Percentiles rank a stretch among this genome's conserved stretches.
These are phyloP conservation scores for Lasioglossum pauxillum DNA, from an alignment of 2,888 invertebrate genomes.

Conservation along the genomic window DNA sequence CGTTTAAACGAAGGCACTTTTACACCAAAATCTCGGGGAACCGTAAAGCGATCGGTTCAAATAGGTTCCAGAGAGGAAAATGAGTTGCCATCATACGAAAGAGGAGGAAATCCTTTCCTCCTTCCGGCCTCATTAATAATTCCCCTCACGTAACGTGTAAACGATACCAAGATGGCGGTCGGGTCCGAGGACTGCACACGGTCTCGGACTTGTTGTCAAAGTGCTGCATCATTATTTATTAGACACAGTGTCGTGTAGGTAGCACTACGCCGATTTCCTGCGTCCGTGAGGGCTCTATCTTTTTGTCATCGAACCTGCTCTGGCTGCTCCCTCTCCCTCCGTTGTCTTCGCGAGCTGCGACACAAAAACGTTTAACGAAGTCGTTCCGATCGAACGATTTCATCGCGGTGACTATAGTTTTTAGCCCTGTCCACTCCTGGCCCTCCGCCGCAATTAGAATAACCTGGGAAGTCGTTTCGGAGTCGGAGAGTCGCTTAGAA, in stretches of 20 bases:
- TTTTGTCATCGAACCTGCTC: constrained; percentile 25
- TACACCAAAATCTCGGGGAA: not conserved
- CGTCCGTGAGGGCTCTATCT: constrained; percentile 16
- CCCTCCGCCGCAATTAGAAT: constrained; percentile 10
- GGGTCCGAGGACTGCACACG: not conserved
- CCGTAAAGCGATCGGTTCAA: not conserved
- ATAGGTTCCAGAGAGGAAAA: not conserved
- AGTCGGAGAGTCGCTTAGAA: not conserved
- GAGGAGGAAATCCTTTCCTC: not conserved
- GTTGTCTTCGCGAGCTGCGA: constrained; percentile 12
- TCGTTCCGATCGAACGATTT: constrained; percentile 50
- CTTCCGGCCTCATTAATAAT: not conserved
- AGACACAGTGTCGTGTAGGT: constrained; percentile 15
- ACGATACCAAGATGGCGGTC: constrained; percentile 7
- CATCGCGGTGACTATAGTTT: constrained; percentile 24
- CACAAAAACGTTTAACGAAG: constrained; percentile 55
- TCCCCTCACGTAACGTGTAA: not conserved
- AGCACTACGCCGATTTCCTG: constrained; percentile 30
- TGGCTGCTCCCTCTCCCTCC: not conserved
- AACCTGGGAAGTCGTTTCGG: not conserved
- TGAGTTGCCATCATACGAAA: not conserved
- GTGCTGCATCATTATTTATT: constrained; percentile 34
- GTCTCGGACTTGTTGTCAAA: not conserved
- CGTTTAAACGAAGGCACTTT: no score
- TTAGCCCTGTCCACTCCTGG: not conserved